A percentile compares a stretch with the other conserved stretches of the same genome.
phyloP scores from a whole-genome alignment of 1,140 invertebrate species.

The Tetramorium parvispinum region DNA sequence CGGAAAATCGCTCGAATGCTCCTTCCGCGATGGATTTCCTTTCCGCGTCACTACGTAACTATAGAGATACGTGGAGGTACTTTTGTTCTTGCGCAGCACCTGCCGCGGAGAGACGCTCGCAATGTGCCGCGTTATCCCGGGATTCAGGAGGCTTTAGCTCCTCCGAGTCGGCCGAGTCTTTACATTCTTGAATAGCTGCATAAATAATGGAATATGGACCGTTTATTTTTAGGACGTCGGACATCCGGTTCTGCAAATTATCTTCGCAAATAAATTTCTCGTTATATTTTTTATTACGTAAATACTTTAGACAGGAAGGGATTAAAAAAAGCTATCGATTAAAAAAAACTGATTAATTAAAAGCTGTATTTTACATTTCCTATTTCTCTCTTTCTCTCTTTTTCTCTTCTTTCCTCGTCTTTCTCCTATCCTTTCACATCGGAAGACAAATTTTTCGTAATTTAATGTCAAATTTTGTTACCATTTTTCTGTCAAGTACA shows the following conservation, averaged over 20 bases:
- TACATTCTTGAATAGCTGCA: conserved; percentile 47
- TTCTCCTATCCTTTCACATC: too few species aligned
- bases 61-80: conserved; percentile 57
- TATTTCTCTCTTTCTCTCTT: not conserved
- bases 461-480: not conserved
- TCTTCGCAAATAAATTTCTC: conserved; percentile 11
- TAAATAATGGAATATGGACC: conserved; percentile 59
- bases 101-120: conserved; percentile 39
- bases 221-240: conserved; percentile 41
- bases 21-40: conserved; percentile 65
- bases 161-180: conserved; percentile 38
- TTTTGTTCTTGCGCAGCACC: conserved; percentile 64
- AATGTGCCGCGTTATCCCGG: conserved; percentile 6
- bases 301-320: not conserved
- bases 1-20: conserved; percentile 67
- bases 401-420: not conserved
- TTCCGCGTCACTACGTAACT: conserved; percentile 65
- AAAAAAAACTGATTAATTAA: not conserved
- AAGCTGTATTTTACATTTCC: not conserved
- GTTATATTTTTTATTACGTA: not conserved
- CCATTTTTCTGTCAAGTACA: not conserved
- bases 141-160: conserved; percentile 30
- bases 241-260: conserved; percentile 28
- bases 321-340: conserved; percentile 7
- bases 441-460: not conserved